Evolutionary conservation across 2,797 vertebrate species (phyloP).

Genomic region (Enteromius fasciolatus): DNA sequence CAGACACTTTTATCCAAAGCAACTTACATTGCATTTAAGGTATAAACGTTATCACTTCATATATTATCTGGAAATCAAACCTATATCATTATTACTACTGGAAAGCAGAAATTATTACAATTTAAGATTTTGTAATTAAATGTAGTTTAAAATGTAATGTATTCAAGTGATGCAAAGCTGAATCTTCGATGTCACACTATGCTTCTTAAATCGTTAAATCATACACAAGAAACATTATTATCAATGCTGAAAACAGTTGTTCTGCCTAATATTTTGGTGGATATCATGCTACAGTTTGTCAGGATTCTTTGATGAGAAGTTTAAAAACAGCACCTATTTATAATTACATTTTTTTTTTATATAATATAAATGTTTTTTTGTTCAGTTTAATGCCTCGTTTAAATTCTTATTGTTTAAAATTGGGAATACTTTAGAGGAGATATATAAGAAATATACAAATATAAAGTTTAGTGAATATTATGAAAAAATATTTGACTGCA

Average conservation of each 20-base stretch:
- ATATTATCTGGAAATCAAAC: neutral
- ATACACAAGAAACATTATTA: neutral
- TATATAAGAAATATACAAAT: neutral
- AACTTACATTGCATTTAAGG: neutral
- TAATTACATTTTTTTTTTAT: neutral
- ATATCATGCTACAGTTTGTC: neutral
- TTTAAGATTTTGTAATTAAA: too few species aligned
- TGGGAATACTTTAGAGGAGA: too few species aligned
- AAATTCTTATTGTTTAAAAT: too few species aligned
- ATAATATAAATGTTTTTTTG: neutral
- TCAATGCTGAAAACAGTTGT: neutral
- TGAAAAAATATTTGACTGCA: neutral
- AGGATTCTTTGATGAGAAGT: neutral
- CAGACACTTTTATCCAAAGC: neutral
- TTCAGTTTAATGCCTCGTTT: neutral
- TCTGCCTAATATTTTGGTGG: neutral
- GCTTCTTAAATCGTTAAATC: neutral
- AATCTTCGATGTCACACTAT: neutral
- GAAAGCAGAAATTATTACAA: too few species aligned
- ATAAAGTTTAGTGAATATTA: neutral
- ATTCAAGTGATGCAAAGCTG: too few species aligned
- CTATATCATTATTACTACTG: too few species aligned
- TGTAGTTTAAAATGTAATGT: too few species aligned
- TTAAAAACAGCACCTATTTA: neutral
- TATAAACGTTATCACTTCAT: neutral